Conservation (phyloP, 1,140 invertebrate species). For the Drosophila quadrilineata region DNA sequence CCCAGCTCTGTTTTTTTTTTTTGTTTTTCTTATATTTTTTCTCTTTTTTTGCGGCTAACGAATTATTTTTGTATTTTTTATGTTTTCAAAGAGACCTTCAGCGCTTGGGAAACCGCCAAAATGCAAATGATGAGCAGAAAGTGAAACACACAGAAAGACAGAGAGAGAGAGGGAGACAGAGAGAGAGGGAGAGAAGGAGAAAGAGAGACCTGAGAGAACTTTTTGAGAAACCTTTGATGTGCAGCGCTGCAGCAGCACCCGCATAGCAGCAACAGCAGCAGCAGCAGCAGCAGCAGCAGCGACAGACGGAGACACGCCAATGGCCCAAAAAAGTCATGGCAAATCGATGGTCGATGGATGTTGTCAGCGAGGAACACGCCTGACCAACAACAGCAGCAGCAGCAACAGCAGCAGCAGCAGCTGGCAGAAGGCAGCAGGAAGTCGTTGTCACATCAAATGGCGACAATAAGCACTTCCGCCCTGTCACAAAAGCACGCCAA, state of each 20-base stretch:
- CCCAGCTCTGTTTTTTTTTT: slow-evolving; percentile 52
- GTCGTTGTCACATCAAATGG: slow-evolving; percentile 76
- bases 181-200: no score
- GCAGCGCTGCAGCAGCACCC: slow-evolving; percentile 33
- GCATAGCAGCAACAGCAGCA: slow-evolving; percentile 5
- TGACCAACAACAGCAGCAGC: not conserved
- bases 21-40: no score
- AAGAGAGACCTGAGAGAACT: no score
- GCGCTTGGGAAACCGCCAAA: slow-evolving; percentile 58
- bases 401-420: not conserved
- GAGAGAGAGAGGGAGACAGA: no score
- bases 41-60: slow-evolving; percentile 8
- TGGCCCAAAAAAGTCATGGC: no score
- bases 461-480: slow-evolving; percentile 72
- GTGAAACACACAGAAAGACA: no score
- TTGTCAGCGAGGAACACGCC: no score
- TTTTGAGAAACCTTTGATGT: slow-evolving; percentile 69
- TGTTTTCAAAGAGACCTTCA: slow-evolving; percentile 46
- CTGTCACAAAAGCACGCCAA: slow-evolving; percentile 51
- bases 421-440: slow-evolving; percentile 36
- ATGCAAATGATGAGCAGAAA: slow-evolving; percentile 57
- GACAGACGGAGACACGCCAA: not conserved
- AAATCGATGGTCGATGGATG: no score
- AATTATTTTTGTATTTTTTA: slow-evolving; percentile 13
- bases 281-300: not conserved